Conservation (phyloP, 2,113 vertebrate genomes). For the Ascaphus truei region DNA sequence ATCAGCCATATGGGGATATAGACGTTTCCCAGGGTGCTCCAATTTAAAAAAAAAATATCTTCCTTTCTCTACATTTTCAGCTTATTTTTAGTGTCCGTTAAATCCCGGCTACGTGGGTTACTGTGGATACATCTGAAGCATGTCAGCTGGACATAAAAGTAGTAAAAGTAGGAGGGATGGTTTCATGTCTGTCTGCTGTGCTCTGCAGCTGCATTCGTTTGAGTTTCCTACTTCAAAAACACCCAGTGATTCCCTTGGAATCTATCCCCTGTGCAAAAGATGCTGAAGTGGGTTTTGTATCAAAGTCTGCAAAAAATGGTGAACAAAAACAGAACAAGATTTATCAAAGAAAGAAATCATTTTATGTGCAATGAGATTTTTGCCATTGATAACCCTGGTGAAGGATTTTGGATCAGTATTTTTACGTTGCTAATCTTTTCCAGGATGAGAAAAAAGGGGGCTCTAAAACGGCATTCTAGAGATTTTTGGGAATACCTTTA, state of each 20-base stretch:
- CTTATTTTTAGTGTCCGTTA: constrained; percentile 14
- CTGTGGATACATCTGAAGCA: constrained; percentile 12
- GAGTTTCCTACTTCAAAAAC: constrained; percentile 9
- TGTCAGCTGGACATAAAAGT: constrained; percentile 24
- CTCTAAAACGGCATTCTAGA: too few species aligned
- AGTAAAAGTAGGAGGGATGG: neutral
- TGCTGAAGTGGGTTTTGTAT: neutral
- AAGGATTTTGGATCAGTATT: too few species aligned
- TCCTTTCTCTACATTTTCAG: neutral
- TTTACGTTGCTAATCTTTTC: too few species aligned
- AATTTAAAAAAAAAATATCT: neutral
- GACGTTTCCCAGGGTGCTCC: neutral
- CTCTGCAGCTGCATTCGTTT: constrained; percentile 5
- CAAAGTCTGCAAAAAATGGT: neutral
- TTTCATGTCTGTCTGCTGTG: constrained; percentile 12
- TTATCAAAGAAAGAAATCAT: too few species aligned
- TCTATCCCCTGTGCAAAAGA: neutral
- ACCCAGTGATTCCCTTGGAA: neutral
- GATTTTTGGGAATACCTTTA: too few species aligned
- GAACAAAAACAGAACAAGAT: neutral
- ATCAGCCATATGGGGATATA: neutral
- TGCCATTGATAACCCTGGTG: too few species aligned
- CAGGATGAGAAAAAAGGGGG: too few species aligned
- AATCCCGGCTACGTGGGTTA: constrained; percentile 18
- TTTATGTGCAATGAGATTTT: too few species aligned